Base-by-base conservation (phyloP, 2,888 invertebrate species). In the Stenoptilia bipunctidactyla region DNA sequence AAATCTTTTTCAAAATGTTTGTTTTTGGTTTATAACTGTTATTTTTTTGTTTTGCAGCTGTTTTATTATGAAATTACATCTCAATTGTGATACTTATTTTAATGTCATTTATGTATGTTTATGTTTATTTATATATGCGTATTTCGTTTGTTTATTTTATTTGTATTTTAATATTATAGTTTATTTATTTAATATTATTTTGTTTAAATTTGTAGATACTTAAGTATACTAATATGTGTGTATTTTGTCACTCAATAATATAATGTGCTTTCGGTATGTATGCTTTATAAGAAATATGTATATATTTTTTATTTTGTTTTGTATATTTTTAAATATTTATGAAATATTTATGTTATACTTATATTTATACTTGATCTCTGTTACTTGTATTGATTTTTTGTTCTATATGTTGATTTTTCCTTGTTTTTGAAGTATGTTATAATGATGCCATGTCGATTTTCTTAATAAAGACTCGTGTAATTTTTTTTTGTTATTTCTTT, bases 21-120 rank as follows among this genome's bases (percentile, higher is more conserved):
- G 39, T 43, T 41, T 48, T 45, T n/a, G n/a, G 44, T 47, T 42
- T 42, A 49, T 48, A 45, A 45, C 48, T 51, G 52, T 67, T 66
- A 68, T 73, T 71, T 67, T n/a, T 73, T 66, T 52, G 66, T 69
- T 70, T 66, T 63, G n/a, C n/a, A n/a, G n/a, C n/a, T n/a, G 10
- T 30, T 15, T n/a, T 15, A 15, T 36, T 35, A 13, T 20, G 14
- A 20, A 30, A n/a, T 30, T 34, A 15, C 34, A 15, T 37, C 5
- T 15, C 25, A 15, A 8, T 30, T 30, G 30, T 15, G 39, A 39
- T 39, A 34, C 34, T 20, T 30, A 27, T 39, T 15, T 39, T 34
- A 34, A 34, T 39, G 14, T 27, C 1, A n/a, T 35, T 36, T 40
- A 14, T 27, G 10, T 30, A 30, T 30, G 4, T 30, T n/a, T n/a